These are phyloP conservation scores for Apodemus agrarius DNA, from an alignment of 2,797 vertebrate genomes.

Conservation along the genomic window DNA sequence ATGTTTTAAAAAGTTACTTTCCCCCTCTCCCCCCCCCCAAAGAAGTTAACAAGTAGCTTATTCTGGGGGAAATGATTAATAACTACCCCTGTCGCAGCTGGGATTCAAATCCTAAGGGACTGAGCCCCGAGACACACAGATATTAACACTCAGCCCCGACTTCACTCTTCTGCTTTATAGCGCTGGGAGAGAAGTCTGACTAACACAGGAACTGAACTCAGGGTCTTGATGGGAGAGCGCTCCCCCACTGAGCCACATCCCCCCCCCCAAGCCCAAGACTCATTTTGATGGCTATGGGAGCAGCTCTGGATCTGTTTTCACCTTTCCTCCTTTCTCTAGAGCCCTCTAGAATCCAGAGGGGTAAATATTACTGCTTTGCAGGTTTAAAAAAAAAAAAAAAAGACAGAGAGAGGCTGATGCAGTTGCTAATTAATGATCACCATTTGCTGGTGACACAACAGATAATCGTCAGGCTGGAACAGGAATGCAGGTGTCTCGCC, in stretches of 20 bases:
- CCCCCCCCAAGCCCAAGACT: not conserved
- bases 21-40: not conserved
- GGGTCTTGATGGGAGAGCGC: no score
- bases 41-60: conserved; percentile 67
- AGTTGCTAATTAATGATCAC: conserved; percentile 43
- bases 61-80: conserved; percentile 50
- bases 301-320: not conserved
- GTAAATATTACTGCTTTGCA: conserved; percentile 27
- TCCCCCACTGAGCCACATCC: not conserved
- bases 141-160: not conserved
- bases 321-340: conserved; percentile 31
- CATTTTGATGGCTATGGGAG: not conserved
- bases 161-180: not conserved
- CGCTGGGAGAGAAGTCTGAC: not conserved
- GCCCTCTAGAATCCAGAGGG: not conserved
- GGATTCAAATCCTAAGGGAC: not conserved
- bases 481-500: conserved; percentile 14
- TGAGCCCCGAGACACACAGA: not conserved
- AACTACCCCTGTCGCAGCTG: not conserved
- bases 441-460: conserved; percentile 46
- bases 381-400: conserved; percentile 18
- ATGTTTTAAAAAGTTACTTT: conserved; percentile 55
- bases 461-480: conserved; percentile 10
- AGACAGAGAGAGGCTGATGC: conserved; percentile 13
- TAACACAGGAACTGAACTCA: not conserved